phyloP scores from a whole-genome alignment of 92 coral and sea anemone species.

The Porites divaricata region DNA sequence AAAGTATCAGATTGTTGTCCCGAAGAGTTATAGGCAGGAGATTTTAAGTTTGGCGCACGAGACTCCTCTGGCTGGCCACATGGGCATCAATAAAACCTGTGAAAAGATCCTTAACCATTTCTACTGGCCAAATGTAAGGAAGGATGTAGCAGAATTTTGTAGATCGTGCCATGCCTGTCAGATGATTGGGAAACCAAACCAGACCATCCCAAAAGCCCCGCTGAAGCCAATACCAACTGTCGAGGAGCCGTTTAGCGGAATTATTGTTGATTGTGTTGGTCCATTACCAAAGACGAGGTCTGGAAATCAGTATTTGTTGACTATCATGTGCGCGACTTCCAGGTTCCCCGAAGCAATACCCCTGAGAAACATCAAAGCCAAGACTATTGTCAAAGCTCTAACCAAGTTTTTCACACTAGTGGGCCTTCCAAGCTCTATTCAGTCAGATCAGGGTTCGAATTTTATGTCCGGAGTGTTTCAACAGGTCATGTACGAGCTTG shows the following conservation, averaged over 20 bases:
- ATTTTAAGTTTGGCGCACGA: constrained; percentile 51
- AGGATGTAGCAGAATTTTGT: constrained; percentile 52
- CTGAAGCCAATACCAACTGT: constrained; percentile 60
- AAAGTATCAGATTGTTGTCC: constrained; percentile 46
- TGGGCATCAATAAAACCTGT: too few species aligned
- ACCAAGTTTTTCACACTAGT: not conserved
- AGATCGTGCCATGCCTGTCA: constrained; percentile 47
- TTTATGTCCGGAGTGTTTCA: constrained; percentile 59
- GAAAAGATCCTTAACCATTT: too few species aligned
- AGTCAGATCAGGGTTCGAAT: constrained; percentile 48
- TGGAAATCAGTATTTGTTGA: constrained; percentile 29
- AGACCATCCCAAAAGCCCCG: constrained; percentile 53
- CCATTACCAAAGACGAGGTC: not conserved
- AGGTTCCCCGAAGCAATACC: constrained; percentile 22
- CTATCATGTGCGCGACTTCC: constrained; percentile 32
- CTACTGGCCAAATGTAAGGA: constrained; percentile 38
- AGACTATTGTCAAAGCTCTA: too few species aligned
- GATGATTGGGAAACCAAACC: constrained; percentile 59
- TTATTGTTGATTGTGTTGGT: constrained; percentile 49
- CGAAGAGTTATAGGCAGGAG: constrained; percentile 36
- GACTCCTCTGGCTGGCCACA: constrained; percentile 32
- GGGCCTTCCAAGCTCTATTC: constrained; percentile 67
- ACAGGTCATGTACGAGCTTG: constrained; percentile 71
- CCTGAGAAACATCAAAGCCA: too few species aligned
- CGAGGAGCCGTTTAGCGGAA: constrained; percentile 59